Evolutionary conservation across 2,797 vertebrate species (phyloP).

Genomic region (Chaetodon trifasciatus): DNA sequence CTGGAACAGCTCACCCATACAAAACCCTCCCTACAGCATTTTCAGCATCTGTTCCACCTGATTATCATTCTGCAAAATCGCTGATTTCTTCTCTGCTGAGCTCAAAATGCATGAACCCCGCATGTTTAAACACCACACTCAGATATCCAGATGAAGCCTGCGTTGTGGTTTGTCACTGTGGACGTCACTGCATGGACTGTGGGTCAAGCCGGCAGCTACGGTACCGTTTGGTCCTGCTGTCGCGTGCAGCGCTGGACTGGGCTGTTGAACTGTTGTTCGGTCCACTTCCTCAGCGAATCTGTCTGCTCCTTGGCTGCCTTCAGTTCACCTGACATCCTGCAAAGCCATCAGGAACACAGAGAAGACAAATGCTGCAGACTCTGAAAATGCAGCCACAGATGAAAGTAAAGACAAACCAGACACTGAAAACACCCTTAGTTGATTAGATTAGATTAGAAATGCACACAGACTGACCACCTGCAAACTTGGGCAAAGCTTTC

Average conservation of each 20-base stretch:
- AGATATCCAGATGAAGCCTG: neutral
- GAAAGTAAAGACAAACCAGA: neutral
- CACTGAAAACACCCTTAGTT: neutral
- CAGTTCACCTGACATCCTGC: constrained; percentile 81
- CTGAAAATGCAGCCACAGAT: neutral
- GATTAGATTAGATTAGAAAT: neutral
- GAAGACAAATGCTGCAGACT: neutral
- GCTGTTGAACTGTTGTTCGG: constrained; percentile 77
- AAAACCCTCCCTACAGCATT: neutral
- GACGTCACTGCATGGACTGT: neutral
- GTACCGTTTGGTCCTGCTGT: constrained; percentile 83
- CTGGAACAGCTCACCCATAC: neutral
- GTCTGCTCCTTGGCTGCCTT: constrained; percentile 80
- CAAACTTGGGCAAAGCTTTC: neutral
- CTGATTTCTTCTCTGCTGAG: constrained; percentile 8
- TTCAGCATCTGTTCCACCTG: neutral
- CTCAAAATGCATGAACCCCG: constrained; percentile 1
- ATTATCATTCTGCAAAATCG: constrained; percentile 1
- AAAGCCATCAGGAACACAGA: constrained; percentile 11
- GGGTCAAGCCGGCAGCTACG: neutral
- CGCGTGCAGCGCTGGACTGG: constrained; percentile 68
- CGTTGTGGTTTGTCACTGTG: neutral
- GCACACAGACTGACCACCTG: neutral
- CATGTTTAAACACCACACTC: neutral
- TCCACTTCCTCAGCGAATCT: constrained; percentile 80